These are phyloP conservation scores for Synanthedon andrenaeformis DNA, from an alignment of 2,888 invertebrate species.

Conservation along the genomic window DNA sequence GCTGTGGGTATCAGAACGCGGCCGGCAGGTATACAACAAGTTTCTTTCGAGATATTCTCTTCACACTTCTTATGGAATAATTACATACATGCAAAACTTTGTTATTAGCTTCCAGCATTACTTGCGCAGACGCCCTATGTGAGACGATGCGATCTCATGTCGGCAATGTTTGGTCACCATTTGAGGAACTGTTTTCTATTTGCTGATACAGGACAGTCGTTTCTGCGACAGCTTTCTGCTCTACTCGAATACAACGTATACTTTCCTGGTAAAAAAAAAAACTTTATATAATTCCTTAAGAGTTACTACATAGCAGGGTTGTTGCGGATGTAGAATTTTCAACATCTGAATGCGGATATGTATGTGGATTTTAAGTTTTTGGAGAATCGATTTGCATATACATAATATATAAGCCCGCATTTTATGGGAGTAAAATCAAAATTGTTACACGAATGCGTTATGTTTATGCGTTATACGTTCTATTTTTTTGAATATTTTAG, in stretches of 20 bases:
- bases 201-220: slow-evolving; percentile 54
- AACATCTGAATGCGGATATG: too few species aligned
- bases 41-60: neutral
- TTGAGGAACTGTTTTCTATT: slow-evolving; percentile 62
- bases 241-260: slow-evolving; percentile 54
- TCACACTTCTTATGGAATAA: neutral
- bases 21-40: slow-evolving; percentile 49
- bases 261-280: slow-evolving; percentile 49
- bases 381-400: too few species aligned
- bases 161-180: slow-evolving; percentile 63
- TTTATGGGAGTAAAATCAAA: too few species aligned
- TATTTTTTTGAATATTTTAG: too few species aligned
- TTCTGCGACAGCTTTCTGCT: slow-evolving; percentile 60
- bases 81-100: neutral
- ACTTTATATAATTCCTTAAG: slow-evolving; percentile 4
- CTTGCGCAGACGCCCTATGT: slow-evolving; percentile 53
- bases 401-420: too few species aligned
- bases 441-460: too few species aligned
- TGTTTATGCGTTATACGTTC: too few species aligned
- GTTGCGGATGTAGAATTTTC: too few species aligned
- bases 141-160: slow-evolving; percentile 59
- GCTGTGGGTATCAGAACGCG: slow-evolving; percentile 63
- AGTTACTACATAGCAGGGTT: neutral
- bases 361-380: too few species aligned
- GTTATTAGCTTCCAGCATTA: slow-evolving; percentile 44